Base-by-base conservation (phyloP, 2,797 vertebrate genomes). In the Neosilurus mollespiculum region DNA sequence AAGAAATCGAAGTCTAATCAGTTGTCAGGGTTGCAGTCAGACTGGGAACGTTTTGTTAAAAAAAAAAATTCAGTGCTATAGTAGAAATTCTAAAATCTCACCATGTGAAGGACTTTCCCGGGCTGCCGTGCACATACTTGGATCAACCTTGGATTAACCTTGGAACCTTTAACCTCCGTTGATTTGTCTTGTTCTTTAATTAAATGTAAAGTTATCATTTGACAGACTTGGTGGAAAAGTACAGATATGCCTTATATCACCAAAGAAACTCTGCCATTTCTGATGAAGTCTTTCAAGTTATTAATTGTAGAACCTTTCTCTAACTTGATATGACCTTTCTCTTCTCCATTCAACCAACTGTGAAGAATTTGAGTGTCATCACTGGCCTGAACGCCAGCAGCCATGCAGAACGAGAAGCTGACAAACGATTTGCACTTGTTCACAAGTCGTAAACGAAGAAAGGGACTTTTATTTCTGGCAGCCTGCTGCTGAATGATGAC, bases 181-280 rank as follows among this genome's bases (percentile, higher is more conserved):
- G 15, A 83, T 78, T 83, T 54, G 20, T 56, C 82, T 78, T 59
- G 20, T 73, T 61, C 54, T 65, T 16, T 81, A 85, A 81, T 87
- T 85, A 80, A 83, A 49, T 65, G n/a, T 15, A 75, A 66, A 61
- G n/a, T 61, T 80, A 58, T 58, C 81, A 56, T 83, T 81, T 79
- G 56, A 54, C 66, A 73, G 66, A 53, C 70, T 83, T 71, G 58
- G 85, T 51, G 77, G 76, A 72, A 84, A 84, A 77, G 67, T 59
- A 18, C 64, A 34, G 54, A 22, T 64, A 11, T 73, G 54, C 65
- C 81, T 58, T 51, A 20, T 12, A 16, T 26, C 37, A 20, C 34
- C 14, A 34, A 3, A 56, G 72, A 66, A 69, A n/a, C 37, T 11
- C 37, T 30, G n/a, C 10, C 43, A 24, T 49, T 54, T 73, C 26